Evolutionary conservation across 2,888 invertebrate species (phyloP), one percentile per base, ranked within the genome.

Genomic region (Phalera bucephala): DNA sequence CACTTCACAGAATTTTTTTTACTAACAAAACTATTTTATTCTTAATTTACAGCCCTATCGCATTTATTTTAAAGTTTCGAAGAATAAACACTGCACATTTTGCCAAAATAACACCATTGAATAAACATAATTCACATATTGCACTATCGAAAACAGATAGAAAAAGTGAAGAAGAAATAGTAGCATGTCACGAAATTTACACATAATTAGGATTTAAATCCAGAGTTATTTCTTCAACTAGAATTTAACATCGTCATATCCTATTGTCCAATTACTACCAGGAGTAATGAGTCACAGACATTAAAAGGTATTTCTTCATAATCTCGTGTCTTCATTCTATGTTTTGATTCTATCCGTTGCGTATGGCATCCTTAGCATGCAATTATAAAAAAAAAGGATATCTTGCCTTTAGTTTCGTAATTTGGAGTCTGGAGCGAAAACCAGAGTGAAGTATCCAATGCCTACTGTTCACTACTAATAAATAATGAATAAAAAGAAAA

Each of bases 11-110:
- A 51, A 55, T 47, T 38, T 53, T 57, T 52, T 64, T 58, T 72
- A 65, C 64, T 70, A 79, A 77, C 67, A 75, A 61, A 69, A 65
- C 59, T 72, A 71, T 64, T 68, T 66, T 62, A 67, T 74, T 45
- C 75, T 83, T 82, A 84, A 69, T 75, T 80, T 81, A 84, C 82
- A 86, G 74, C 77, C 78, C 84, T 78, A 79, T 73, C 54, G 57
- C 64, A 71, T 54, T 53, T 69, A 71, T 62, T 65, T 64, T 61
- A 62, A 59, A 62, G 56, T 61, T 62, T 57, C 46, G 43, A 64
- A 58, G 60, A 67, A 68, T 56, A 68, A 64, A 69, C 69, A 66
- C 68, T 74, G 64, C 63, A 64, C 48, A 60, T 68, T 71, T 73
- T 57, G 60, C 61, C 67, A 71, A 77, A 75, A 66, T 64, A 74